Base-by-base conservation (phyloP, 2,113 vertebrate species). In the Chaetodon auriga region DNA sequence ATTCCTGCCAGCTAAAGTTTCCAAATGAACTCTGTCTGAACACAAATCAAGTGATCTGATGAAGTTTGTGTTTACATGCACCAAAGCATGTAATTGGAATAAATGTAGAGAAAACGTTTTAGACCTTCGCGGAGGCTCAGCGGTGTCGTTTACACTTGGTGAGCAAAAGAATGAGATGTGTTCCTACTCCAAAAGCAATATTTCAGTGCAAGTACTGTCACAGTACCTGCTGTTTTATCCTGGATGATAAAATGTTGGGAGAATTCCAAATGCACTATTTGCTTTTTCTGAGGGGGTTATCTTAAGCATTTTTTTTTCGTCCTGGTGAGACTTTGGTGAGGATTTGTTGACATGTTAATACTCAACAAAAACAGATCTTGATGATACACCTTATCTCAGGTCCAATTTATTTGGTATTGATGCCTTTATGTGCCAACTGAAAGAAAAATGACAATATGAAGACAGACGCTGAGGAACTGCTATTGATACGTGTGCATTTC, bases 11-110 rank as follows among this genome's bases (percentile, higher is more conserved):
- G 55, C 6, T 61, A 53, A 78, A 78, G 69, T 72, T 68, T 78
- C 41, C 43, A 76, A 68, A 85, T 76, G 75, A 84, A 15, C 51
- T 71, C 77, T 77, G 64, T 80, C 46, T 55, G 43, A 82, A 71
- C 68, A 48, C 30, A 48, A 80, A 83, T 75, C 68, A 78, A 60
- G 61, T 69, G 46, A 81, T 84, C 55, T 82, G 81, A 71, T 58
- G 64, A 75, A 53, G 63, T 78, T 79, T 72, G 68, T 85, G 53
- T 82, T 80, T 62, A 73, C 43, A 49, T 48, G 57, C 72, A 80
- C 36, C 62, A 48, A 51, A 38, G 81, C 43, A 14, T 81, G 69
- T 78, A 79, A 87, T 81, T 81, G 41, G 51, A 76, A 72, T 69
- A 73, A 80, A 81, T 77, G 51, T 46, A 0, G n/a, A 68, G 49